Evolutionary conservation across 2,113 vertebrate species (phyloP).

Genomic region (Calypte anna): DNA sequence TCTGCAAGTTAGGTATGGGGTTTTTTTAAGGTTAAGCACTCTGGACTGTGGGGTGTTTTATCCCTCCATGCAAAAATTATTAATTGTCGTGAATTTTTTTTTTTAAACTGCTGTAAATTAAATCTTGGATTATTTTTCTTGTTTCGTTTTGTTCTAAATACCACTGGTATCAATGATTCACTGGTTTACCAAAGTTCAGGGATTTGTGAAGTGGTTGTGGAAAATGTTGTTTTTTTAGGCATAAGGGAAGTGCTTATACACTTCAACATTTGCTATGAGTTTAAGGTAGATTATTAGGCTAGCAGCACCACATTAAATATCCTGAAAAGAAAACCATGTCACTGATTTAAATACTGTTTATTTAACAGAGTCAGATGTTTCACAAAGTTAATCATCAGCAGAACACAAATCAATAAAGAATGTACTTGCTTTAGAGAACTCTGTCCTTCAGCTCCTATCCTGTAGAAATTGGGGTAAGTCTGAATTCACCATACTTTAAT

Average conservation of each 20-base stretch:
- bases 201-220: not conserved
- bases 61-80: rapidly evolving
- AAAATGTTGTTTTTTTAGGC: not conserved
- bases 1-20: not conserved
- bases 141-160: not conserved
- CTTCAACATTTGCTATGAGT: not conserved
- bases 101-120: not conserved
- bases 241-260: not conserved
- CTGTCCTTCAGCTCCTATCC: not conserved
- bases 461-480: not conserved
- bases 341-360: not conserved
- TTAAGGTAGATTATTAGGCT: not conserved
- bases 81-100: not conserved
- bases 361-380: not conserved
- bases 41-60: not conserved
- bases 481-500: not conserved
- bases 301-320: not conserved
- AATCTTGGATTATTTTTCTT: not conserved
- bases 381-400: conserved; percentile 36
- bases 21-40: not conserved
- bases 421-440: conserved; percentile 1
- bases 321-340: not conserved
- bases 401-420: not conserved
- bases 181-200: not conserved
- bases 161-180: not conserved